phyloP scores from a whole-genome alignment of 1,140 invertebrate species.

The Dufourea novaeangliae region DNA sequence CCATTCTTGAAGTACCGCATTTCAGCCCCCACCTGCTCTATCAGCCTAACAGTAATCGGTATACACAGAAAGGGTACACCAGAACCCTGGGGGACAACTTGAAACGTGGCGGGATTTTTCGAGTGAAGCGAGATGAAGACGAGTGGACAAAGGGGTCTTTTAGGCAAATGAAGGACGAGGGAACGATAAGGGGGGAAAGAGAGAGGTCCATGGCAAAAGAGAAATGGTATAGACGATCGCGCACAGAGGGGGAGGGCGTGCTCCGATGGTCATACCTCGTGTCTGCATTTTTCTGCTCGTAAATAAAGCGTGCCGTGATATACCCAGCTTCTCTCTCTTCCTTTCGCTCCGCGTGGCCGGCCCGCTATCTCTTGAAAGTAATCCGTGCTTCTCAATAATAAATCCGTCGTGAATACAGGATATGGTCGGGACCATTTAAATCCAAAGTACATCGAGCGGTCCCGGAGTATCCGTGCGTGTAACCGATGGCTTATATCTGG shows the following conservation, averaged over 20 bases:
- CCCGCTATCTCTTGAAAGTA: constrained; percentile 54
- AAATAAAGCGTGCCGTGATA: constrained; percentile 60
- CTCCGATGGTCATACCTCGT: constrained; percentile 58
- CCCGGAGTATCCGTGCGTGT: constrained; percentile 44
- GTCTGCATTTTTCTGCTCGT: constrained; percentile 65
- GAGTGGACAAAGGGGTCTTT: constrained; percentile 70
- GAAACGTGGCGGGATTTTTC: constrained; percentile 42
- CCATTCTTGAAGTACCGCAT: no score
- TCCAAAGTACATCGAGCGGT: constrained; percentile 45
- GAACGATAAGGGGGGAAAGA: constrained; percentile 51
- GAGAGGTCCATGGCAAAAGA: constrained; percentile 60
- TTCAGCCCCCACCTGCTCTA: no score
- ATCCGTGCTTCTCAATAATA: constrained; percentile 61
- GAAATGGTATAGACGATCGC: constrained; percentile 64
- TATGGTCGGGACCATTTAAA: constrained; percentile 41
- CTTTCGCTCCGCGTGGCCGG: no score
- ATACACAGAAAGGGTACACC: neutral
- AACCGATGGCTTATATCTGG: constrained; percentile 47
- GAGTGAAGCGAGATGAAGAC: constrained; percentile 60
- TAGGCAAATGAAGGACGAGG: constrained; percentile 68
- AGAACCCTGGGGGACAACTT: neutral
- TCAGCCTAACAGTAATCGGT: neutral
- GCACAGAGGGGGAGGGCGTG: constrained; percentile 8
- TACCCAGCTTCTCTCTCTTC: neutral
- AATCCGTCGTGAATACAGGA: constrained; percentile 54